Percentiles rank a stretch among this genome's conserved stretches.
Conservation (phyloP, 2,797 vertebrate genomes). For the Acanthopagrus latus region DNA sequence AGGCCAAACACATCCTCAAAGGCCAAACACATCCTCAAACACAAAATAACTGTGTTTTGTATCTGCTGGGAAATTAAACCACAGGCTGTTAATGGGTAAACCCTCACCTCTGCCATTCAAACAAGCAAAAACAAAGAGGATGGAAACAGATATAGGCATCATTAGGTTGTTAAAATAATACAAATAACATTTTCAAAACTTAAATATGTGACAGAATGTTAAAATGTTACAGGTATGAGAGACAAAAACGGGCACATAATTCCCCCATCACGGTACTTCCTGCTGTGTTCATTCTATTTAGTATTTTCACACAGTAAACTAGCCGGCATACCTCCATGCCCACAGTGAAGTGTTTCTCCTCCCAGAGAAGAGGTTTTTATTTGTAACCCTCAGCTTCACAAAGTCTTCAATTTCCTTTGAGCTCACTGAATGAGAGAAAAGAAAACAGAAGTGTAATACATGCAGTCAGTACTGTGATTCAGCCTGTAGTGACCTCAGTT, state of each 20-base stretch:
- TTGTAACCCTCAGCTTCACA: constrained; percentile 81
- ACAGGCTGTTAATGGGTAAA: background rate
- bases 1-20: too few species aligned
- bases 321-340: constrained; percentile 78
- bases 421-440: constrained; percentile 64
- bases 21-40: too few species aligned
- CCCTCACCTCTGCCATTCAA: background rate
- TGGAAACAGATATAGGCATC: background rate
- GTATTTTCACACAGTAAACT: background rate
- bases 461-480: background rate
- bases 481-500: background rate
- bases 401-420: constrained; percentile 76
- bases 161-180: background rate
- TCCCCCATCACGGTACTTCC: background rate
- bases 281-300: background rate
- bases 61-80: background rate
- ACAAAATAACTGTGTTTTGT: too few species aligned
- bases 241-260: background rate
- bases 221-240: background rate
- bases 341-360: constrained; percentile 78
- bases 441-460: background rate
- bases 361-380: constrained; percentile 80
- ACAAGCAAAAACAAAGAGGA: background rate
- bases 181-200: background rate
- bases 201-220: background rate